Percentiles rank a stretch among this genome's conserved stretches.
phyloP scores from a whole-genome alignment of 1,140 invertebrate genomes.

The Drosophila nannoptera region DNA sequence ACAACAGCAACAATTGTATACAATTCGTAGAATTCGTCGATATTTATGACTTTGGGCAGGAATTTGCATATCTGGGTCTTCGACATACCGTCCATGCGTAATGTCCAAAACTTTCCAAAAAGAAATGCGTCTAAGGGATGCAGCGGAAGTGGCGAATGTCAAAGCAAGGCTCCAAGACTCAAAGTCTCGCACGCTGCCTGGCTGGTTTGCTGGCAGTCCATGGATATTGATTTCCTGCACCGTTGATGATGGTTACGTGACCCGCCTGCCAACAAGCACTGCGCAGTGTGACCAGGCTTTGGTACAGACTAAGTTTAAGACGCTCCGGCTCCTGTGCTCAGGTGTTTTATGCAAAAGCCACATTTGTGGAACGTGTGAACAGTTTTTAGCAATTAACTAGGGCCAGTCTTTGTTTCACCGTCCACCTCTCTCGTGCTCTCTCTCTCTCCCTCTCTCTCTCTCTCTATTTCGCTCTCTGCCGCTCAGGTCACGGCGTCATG shows the following conservation, averaged over 20 bases:
- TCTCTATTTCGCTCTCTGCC: not conserved
- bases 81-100: conserved; percentile 63
- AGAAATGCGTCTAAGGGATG: conserved; percentile 36
- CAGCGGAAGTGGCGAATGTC: conserved; percentile 24
- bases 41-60: conserved; percentile 68
- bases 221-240: conserved; percentile 67
- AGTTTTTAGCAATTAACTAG: conserved; percentile 75
- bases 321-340: not conserved
- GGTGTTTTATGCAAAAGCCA: conserved; percentile 67
- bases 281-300: conserved; percentile 2
- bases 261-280: conserved; percentile 17
- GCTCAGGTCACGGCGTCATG: conserved; percentile 67
- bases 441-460: conserved; percentile 2
- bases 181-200: too few species aligned
- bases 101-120: conserved; percentile 50
- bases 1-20: not conserved
- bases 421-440: not conserved
- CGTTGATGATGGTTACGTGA: conserved; percentile 56
- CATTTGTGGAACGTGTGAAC: conserved; percentile 71
- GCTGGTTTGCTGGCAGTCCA: not conserved
- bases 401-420: not conserved
- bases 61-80: conserved; percentile 75
- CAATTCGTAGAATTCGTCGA: conserved; percentile 71
- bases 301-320: not conserved
- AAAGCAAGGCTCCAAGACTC: not conserved